A percentile compares a stretch with the other conserved stretches of the same genome.
These are phyloP conservation scores for Carettochelys insculpta DNA, from an alignment of 2,113 vertebrate genomes.

Conservation along the genomic window DNA sequence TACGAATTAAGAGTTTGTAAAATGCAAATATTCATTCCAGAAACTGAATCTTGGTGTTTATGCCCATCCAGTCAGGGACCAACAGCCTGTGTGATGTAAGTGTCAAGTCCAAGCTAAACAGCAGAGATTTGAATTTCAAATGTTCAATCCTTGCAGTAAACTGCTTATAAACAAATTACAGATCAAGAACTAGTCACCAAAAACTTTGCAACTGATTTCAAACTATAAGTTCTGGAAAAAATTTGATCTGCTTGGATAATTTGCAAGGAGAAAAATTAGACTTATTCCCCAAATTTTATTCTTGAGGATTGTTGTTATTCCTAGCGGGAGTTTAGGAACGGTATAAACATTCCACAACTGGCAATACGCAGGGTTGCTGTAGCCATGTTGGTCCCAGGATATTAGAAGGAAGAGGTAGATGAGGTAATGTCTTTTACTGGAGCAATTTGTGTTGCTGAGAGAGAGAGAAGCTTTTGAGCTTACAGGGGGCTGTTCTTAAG, in stretches of 20 bases:
- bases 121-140: not conserved
- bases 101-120: not conserved
- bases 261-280: constrained; percentile 44
- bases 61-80: not conserved
- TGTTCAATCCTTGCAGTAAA: not conserved
- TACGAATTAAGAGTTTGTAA: not conserved
- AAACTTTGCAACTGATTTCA: constrained; percentile 44
- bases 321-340: constrained; percentile 45
- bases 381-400: not conserved
- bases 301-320: constrained; percentile 46
- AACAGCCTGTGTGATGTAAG: not conserved
- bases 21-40: not conserved
- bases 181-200: constrained; percentile 52
- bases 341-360: constrained; percentile 15
- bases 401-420: not conserved
- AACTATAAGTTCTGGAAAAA: not conserved
- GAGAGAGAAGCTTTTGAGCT: not conserved
- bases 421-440: not conserved
- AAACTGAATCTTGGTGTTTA: not conserved
- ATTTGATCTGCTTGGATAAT: constrained; percentile 36
- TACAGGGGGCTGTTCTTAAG: not conserved
- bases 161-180: constrained; percentile 22
- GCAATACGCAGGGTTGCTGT: not conserved
- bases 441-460: not conserved
- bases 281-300: constrained; percentile 41